These are phyloP conservation scores for Agrotis clavis DNA, from an alignment of 2,888 invertebrate species.

Conservation along the genomic window DNA sequence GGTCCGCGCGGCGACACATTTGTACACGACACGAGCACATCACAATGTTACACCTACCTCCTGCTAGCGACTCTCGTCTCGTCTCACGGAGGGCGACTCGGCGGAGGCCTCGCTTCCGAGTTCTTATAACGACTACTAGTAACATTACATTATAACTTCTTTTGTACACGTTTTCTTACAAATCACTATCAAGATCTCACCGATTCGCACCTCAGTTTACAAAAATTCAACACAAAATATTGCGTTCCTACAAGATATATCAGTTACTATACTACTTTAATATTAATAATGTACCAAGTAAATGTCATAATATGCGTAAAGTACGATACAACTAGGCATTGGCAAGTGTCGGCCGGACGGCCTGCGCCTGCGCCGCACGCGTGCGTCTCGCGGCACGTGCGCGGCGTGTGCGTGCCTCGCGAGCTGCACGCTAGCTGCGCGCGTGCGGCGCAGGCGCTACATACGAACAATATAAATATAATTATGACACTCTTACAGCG, in stretches of 20 bases:
- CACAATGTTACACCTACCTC: slow-evolving; percentile 56
- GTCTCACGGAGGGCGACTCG: slow-evolving; percentile 45
- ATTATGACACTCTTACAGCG: slow-evolving; percentile 82
- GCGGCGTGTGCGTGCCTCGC: slow-evolving; percentile 63
- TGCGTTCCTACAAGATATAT: slow-evolving; percentile 63
- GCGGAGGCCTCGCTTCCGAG: slow-evolving; percentile 20
- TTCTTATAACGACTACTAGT: slow-evolving; percentile 42
- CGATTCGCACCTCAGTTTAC: slow-evolving; percentile 55
- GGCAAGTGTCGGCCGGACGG: slow-evolving; percentile 83
- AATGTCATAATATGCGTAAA: slow-evolving; percentile 77
- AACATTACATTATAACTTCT: slow-evolving; percentile 50
- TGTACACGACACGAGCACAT: slow-evolving; percentile 70
- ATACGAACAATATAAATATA: slow-evolving; percentile 71
- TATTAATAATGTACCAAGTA: slow-evolving; percentile 50
- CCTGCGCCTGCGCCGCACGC: slow-evolving; percentile 73
- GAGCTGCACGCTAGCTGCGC: slow-evolving; percentile 31
- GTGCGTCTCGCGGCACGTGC: slow-evolving; percentile 39
- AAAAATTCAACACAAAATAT: slow-evolving; percentile 58
- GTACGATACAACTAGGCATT: slow-evolving; percentile 84
- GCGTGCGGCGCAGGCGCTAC: slow-evolving; percentile 61
- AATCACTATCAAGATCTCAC: slow-evolving; percentile 48
- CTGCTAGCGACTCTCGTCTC: slow-evolving; percentile 17
- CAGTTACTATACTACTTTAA: slow-evolving; percentile 60
- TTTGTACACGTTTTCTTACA: slow-evolving; percentile 55
- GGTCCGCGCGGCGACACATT: slow-evolving; percentile 60